Percentiles rank a stretch among this genome's conserved stretches.
These are phyloP conservation scores for Spinibarbus caldwelli DNA, from an alignment of 2,797 vertebrate genomes.

Conservation along the genomic window DNA sequence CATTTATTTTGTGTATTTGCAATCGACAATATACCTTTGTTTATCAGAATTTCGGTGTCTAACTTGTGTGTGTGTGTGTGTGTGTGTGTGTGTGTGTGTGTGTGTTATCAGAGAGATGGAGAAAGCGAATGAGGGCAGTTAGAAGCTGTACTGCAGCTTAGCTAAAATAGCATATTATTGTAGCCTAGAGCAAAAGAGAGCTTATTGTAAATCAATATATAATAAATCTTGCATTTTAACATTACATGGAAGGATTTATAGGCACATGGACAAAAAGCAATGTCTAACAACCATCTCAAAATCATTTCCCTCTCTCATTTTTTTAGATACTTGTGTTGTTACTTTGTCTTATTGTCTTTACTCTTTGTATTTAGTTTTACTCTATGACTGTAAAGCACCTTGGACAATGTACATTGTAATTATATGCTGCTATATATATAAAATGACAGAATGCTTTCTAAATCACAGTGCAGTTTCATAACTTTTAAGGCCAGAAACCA, in stretches of 20 bases:
- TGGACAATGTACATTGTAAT: background rate
- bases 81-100: background rate
- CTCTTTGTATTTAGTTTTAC: background rate
- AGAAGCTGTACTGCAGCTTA: background rate
- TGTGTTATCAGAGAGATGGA: background rate
- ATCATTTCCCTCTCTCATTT: background rate
- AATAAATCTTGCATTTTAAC: conserved; percentile 30
- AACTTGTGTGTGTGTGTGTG: no score
- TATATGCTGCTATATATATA: background rate
- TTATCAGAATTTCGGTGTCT: background rate
- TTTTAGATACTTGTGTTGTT: background rate
- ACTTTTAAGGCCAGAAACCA: background rate
- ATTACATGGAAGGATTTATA: conserved; percentile 25
- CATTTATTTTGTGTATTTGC: background rate
- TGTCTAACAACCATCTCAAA: background rate
- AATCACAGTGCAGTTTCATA: background rate
- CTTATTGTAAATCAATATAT: conserved; percentile 38
- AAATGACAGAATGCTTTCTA: background rate
- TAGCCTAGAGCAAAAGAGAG: background rate
- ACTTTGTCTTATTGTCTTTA: background rate
- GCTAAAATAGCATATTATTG: background rate
- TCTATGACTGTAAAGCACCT: background rate
- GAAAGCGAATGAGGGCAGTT: background rate
- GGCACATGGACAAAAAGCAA: background rate
- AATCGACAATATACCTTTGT: background rate